A percentile compares a stretch with the other conserved stretches of the same genome.
Evolutionary conservation across 1,140 invertebrate species (phyloP).

Genomic region (Heterodera carotae): DNA sequence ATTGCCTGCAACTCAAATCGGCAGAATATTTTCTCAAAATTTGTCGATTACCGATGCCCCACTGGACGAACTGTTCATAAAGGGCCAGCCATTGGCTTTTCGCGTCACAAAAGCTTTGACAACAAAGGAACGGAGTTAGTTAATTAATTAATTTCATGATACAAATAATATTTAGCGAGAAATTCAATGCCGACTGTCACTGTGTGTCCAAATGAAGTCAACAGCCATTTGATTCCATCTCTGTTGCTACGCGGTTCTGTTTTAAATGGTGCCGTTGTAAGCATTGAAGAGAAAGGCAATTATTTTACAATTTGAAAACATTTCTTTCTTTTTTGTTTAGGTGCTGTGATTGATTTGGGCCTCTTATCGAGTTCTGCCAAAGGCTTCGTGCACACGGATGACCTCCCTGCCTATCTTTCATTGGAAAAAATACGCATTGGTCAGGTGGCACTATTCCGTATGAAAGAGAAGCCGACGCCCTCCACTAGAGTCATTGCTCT

Average conservation of each 20-base stretch:
- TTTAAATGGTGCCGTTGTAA: conserved; percentile 50
- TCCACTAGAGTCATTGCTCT: conserved; percentile 49
- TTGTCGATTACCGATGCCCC: conserved; percentile 35
- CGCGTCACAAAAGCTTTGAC: not conserved
- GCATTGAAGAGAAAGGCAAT: conserved; percentile 63
- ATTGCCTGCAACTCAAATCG: conserved; percentile 42
- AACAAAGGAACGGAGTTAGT: conserved; percentile 14
- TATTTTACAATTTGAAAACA: too few species aligned
- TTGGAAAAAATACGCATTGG: conserved; percentile 40
- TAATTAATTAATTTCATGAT: conserved; percentile 17
- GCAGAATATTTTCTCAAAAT: conserved; percentile 40
- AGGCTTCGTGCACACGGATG: conserved; percentile 50
- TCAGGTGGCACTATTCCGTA: conserved; percentile 56
- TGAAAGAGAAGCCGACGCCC: conserved; percentile 34
- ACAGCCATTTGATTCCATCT: conserved; percentile 51
- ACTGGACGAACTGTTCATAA: conserved; percentile 57
- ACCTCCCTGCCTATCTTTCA: conserved; percentile 39
- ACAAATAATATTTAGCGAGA: conserved; percentile 26
- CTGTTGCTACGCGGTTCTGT: conserved; percentile 43
- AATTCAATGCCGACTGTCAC: conserved; percentile 35
- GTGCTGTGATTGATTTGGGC: conserved; percentile 56
- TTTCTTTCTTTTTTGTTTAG: conserved; percentile 38
- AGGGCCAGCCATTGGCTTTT: conserved; percentile 25
- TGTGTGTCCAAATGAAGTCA: conserved; percentile 53
- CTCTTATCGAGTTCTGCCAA: conserved; percentile 37